Evolutionary conservation across 2,888 invertebrate species (phyloP).

Genomic region (Crioceris asparagi): DNA sequence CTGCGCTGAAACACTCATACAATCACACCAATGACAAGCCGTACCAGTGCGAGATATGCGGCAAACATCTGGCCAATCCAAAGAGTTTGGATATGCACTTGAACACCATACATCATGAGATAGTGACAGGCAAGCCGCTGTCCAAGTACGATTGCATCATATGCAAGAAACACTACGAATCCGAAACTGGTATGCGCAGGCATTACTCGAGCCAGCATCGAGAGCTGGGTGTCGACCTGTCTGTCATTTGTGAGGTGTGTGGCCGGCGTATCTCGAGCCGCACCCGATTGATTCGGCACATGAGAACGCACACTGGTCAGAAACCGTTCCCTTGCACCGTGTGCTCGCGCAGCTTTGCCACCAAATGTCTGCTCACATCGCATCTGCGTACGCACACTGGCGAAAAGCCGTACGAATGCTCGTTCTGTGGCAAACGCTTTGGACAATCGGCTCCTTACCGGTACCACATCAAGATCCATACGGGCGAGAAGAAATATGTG

Average conservation of each 20-base stretch:
- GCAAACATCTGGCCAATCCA: conserved; percentile 24
- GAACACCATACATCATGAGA: conserved; percentile 36
- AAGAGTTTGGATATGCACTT: conserved; percentile 14
- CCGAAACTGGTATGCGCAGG: conserved; percentile 29
- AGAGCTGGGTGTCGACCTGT: conserved; percentile 36
- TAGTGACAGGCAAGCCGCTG: conserved; percentile 25
- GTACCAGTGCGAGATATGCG: conserved; percentile 31
- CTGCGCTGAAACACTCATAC: conserved; percentile 12
- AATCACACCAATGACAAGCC: conserved; percentile 21
- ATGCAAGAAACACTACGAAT: conserved; percentile 36
- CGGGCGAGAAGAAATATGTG: conserved; percentile 15
- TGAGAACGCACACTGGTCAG: conserved; percentile 30
- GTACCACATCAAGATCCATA: conserved; percentile 23
- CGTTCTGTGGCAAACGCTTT: conserved; percentile 22
- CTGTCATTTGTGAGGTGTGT: conserved; percentile 29
- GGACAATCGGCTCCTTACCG: conserved; percentile 21
- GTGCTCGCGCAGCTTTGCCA: conserved; percentile 32
- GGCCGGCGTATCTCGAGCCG: conserved; percentile 22
- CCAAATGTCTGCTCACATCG: conserved; percentile 29
- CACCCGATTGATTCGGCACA: conserved; percentile 24
- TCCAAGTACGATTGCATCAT: conserved; percentile 37
- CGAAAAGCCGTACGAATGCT: conserved; percentile 25
- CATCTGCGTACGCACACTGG: conserved; percentile 28
- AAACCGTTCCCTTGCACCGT: conserved; percentile 31
- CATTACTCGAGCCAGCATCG: conserved; percentile 33